A percentile compares a stretch with the other conserved stretches of the same genome.
phyloP scores from a whole-genome alignment of 2,888 invertebrate species.

The Odontomyia ornata region DNA sequence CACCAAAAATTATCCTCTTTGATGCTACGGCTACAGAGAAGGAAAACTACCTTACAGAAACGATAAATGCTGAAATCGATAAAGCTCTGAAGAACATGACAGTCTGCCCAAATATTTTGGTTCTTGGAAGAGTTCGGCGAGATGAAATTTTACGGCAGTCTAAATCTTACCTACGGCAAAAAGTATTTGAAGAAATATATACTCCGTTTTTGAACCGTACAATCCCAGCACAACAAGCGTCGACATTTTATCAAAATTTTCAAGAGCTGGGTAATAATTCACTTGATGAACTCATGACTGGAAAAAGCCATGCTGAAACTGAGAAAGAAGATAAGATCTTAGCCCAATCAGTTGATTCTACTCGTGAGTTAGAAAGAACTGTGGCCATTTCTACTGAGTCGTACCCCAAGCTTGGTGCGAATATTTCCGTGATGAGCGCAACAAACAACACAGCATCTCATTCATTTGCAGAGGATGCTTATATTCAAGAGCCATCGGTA shows the following conservation, averaged over 20 bases:
- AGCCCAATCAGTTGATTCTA: background rate
- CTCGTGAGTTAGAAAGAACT: no score
- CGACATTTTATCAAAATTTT: background rate
- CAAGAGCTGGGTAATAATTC: background rate
- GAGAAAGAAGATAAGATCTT: background rate
- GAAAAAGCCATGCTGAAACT: background rate
- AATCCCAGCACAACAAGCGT: background rate
- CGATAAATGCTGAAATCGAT: slow-evolving; percentile 40
- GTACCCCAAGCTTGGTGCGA: background rate
- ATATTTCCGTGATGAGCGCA: background rate
- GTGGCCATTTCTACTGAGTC: background rate
- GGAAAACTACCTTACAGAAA: slow-evolving; percentile 12
- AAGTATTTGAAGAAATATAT: slow-evolving; percentile 39
- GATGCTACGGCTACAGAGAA: background rate
- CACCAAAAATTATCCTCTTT: background rate
- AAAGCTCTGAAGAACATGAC: slow-evolving; percentile 29
- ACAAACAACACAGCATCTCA: background rate
- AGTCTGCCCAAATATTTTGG: background rate
- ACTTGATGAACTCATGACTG: background rate
- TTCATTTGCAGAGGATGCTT: background rate
- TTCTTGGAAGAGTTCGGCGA: background rate
- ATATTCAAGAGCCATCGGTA: background rate
- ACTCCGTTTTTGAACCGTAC: slow-evolving; percentile 8
- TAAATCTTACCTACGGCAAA: slow-evolving; percentile 28
- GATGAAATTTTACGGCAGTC: slow-evolving; percentile 35